Conservation (phyloP, 2,888 invertebrate species). For the Dusona sp. region DNA sequence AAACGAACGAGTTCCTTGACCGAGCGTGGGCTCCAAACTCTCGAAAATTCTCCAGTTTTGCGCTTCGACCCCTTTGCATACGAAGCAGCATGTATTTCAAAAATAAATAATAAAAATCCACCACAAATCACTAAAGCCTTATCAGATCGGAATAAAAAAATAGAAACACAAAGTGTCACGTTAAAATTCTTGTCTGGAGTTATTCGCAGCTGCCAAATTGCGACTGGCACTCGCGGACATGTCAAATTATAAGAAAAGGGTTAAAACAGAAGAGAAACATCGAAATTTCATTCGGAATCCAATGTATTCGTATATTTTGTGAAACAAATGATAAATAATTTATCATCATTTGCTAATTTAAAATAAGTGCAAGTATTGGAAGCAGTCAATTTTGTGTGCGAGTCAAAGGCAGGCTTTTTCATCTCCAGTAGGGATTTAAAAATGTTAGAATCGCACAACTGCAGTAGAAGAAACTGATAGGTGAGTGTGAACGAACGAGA, state of each 20-base stretch:
- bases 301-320: neutral
- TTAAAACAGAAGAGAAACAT: constrained; percentile 8
- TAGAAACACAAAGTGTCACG: neutral
- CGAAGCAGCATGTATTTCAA: neutral
- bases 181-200: constrained; percentile 4
- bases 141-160: neutral
- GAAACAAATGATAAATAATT: neutral
- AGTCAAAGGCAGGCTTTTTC: neutral
- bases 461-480: constrained; percentile 37
- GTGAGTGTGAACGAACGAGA: constrained; percentile 4
- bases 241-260: neutral
- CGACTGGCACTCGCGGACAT: neutral
- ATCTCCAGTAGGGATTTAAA: neutral
- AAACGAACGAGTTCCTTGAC: constrained; percentile 59
- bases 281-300: neutral
- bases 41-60: constrained; percentile 47
- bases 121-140: neutral
- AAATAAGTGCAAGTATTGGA: neutral
- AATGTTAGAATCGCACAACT: constrained; percentile 39
- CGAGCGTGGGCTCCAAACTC: constrained; percentile 31
- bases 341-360: neutral
- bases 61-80: constrained; percentile 41
- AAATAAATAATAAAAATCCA: constrained; percentile 3
- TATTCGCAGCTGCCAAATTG: neutral
- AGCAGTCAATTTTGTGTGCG: constrained; percentile 1